Evolutionary conservation across 2,888 invertebrate species (phyloP).

Genomic region (Spisula subtruncata): DNA sequence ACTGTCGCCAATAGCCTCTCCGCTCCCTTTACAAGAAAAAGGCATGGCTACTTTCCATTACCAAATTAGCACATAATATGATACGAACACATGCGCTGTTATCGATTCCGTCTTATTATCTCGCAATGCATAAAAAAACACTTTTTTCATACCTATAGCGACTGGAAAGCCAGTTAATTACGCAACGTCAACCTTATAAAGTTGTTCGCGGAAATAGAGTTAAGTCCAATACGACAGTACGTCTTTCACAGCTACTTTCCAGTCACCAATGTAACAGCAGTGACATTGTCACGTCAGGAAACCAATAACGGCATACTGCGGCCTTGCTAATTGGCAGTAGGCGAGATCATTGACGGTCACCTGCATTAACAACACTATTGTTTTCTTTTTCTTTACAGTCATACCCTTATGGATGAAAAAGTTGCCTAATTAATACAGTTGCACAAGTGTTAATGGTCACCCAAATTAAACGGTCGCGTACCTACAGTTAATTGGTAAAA

Average conservation of each 20-base stretch:
- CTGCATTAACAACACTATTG: background rate
- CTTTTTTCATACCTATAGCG: slow-evolving; percentile 30
- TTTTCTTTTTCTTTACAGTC: background rate
- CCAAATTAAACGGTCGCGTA: no score
- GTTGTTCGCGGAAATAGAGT: background rate
- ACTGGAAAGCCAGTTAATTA: slow-evolving; percentile 21
- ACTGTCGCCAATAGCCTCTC: background rate
- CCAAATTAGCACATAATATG: slow-evolving; percentile 39
- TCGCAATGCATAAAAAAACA: slow-evolving; percentile 14
- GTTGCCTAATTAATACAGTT: no score
- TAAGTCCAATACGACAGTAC: background rate
- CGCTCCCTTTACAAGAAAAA: background rate
- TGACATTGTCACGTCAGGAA: background rate
- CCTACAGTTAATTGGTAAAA: no score
- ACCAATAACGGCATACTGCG: background rate
- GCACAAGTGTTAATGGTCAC: no score
- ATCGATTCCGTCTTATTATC: background rate
- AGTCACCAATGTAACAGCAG: background rate
- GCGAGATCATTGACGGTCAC: background rate
- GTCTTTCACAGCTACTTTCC: background rate
- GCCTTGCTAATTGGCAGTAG: background rate
- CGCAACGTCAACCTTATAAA: background rate
- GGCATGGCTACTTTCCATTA: background rate
- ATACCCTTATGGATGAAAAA: no score
- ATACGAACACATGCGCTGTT: background rate